Base-by-base conservation (phyloP, 2,888 invertebrate genomes). In the Drosophila tanythrix region DNA sequence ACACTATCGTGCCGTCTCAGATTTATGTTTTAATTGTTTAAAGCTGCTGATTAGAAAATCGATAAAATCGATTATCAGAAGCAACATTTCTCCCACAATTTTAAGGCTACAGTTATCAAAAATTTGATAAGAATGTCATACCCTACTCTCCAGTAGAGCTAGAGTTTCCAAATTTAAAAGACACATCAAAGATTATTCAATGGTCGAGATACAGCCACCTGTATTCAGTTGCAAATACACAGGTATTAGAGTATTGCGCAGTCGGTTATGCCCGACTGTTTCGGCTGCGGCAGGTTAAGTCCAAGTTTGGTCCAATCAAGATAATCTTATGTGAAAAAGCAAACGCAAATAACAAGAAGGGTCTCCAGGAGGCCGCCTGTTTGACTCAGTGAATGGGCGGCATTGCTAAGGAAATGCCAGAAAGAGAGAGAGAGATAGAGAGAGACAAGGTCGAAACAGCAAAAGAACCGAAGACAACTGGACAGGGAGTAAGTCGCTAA, bases 291-390 rank as follows among this genome's bases (percentile, higher is more conserved):
- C 55, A 55, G 59, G 55, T 63, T 67, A 72, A 68, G 46, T 65
- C 64, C 46, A 25, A 29, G 70, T 70, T 31, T 10, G 58, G 66
- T 52, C 64, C 70, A 74, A 80, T 82, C 82, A 82, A 79, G 79
- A 80, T 80, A 80, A 79, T 57, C 79, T 48, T 57, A 52, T 71
- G 63, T 71, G 79, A 60, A 65, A 70, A 73, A 68, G 55, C 53
- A 66, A 64, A 52, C 21, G 56, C 48, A 81, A 77, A 68, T 60
- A 77, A 57, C 59, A 52, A 62, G 60, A 53, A 35, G 53, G 43
- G 21, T 36, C 25, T 40, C n/a, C 55, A 48, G 64, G 50, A 51
- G 48, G 33, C 46, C 51, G 58, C 5, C 58, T 36, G 58, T 46
- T 53, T 31, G 50, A 56, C 66, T 29, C n/a, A n/a, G 53, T 55